phyloP scores from a whole-genome alignment of 2,797 vertebrate species.

The Pangasius krempfi region DNA sequence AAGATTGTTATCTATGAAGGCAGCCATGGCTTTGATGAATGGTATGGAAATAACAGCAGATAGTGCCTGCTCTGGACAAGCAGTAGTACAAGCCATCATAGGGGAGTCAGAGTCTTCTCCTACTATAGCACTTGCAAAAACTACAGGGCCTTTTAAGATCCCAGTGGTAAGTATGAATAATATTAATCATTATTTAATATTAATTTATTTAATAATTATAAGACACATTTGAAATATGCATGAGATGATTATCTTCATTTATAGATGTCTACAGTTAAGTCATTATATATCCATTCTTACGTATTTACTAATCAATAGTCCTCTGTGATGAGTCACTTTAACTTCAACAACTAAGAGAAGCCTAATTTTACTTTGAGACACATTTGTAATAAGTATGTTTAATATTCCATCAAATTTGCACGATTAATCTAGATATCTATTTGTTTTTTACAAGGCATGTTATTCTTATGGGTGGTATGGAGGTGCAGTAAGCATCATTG shows the following conservation, averaged over 20 bases:
- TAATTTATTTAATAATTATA: neutral
- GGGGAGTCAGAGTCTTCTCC: conserved; percentile 75
- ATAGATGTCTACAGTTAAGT: neutral
- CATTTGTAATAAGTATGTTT: neutral
- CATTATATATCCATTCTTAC: neutral
- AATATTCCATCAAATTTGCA: neutral
- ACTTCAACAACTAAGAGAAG: neutral
- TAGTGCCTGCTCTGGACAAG: conserved; percentile 64
- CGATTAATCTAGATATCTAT: too few species aligned
- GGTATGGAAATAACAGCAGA: conserved; percentile 48
- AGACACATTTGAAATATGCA: neutral
- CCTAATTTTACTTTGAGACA: neutral
- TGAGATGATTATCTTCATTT: neutral
- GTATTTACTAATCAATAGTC: neutral
- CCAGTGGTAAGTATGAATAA: conserved; percentile 69
- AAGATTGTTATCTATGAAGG: conserved; percentile 52
- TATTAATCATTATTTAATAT: neutral
- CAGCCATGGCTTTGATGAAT: conserved; percentile 41
- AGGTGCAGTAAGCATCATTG: neutral
- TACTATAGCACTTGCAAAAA: conserved; percentile 71
- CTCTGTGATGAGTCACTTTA: neutral
- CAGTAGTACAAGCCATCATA: conserved; percentile 74
- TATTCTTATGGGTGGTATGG: neutral
- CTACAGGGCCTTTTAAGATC: conserved; percentile 72
- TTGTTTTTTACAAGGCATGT: neutral